phyloP scores from a whole-genome alignment of 2,797 vertebrate genomes.

The Clarias platycephalus region DNA sequence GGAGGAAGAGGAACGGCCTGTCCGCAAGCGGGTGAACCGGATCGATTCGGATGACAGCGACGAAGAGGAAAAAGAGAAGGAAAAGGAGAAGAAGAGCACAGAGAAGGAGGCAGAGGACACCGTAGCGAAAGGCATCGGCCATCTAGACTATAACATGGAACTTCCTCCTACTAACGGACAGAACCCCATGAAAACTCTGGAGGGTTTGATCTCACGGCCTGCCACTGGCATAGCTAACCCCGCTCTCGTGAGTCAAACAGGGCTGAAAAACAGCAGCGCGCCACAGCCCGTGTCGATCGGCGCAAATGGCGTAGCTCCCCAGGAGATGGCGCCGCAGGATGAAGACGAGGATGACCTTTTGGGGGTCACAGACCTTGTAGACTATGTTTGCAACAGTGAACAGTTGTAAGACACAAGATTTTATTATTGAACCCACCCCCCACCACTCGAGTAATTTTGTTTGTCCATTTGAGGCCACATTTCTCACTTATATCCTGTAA shows the following conservation, averaged over 20 bases:
- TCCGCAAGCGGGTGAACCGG: conserved; percentile 89
- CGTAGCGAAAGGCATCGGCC: conserved; percentile 78
- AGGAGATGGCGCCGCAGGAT: conserved; percentile 82
- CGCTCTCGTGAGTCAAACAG: conserved; percentile 45
- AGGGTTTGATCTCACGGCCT: conserved; percentile 78
- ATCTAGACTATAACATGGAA: conserved; percentile 81
- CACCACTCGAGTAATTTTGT: conserved; percentile 46
- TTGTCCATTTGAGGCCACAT: conserved; percentile 40
- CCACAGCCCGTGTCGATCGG: conserved; percentile 70
- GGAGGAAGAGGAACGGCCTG: conserved; percentile 78
- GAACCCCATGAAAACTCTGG: conserved; percentile 82
- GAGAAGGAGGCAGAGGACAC: conserved; percentile 71
- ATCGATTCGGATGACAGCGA: conserved; percentile 86
- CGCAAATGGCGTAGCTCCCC: conserved; percentile 81
- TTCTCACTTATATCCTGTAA: conserved; percentile 35
- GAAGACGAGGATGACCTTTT: conserved; percentile 97
- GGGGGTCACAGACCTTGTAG: conserved; percentile 97
- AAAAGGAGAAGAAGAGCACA: conserved; percentile 61
- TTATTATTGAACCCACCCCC: conserved; percentile 48
- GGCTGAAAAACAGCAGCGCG: conserved; percentile 77
- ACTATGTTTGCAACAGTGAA: conserved; percentile 99
- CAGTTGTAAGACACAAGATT: conserved; percentile 80
- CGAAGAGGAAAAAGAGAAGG: conserved; percentile 74
- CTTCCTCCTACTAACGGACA: conserved; percentile 89
- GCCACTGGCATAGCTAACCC: conserved; percentile 45